Percentiles rank a stretch among this genome's conserved stretches.
phyloP scores from a whole-genome alignment of 2,797 vertebrate species.

The Rhynchotus rufescens region DNA sequence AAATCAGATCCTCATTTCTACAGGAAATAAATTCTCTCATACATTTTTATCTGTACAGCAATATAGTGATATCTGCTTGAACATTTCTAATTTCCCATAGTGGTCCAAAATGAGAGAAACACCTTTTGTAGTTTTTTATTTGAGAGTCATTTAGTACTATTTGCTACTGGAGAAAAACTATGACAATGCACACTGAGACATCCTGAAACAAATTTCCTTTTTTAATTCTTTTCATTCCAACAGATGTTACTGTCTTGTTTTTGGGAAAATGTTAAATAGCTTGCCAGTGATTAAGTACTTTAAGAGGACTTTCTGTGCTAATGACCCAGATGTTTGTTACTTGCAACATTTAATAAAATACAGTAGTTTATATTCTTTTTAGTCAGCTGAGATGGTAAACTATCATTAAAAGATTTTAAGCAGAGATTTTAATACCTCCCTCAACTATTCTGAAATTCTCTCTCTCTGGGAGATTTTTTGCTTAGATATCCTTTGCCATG shows the following conservation, averaged over 20 bases:
- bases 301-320: neutral
- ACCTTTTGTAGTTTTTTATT: neutral
- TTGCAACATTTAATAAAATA: neutral
- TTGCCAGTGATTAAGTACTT: neutral
- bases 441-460: neutral
- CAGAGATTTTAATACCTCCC: neutral
- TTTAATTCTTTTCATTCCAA: slow-evolving; percentile 21
- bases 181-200: neutral
- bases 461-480: neutral
- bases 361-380: neutral
- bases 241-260: neutral
- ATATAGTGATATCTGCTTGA: neutral
- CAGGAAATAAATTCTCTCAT: neutral
- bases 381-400: neutral
- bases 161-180: neutral
- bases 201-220: neutral
- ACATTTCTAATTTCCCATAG: neutral
- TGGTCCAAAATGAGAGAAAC: neutral
- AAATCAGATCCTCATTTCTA: neutral
- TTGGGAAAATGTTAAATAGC: neutral
- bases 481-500: neutral
- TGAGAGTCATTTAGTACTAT: neutral
- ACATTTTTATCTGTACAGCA: neutral
- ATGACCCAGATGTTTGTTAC: neutral
- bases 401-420: neutral